These are phyloP conservation scores for Sebastes vulpes DNA, from an alignment of 2,797 vertebrate genomes.

Conservation along the genomic window DNA sequence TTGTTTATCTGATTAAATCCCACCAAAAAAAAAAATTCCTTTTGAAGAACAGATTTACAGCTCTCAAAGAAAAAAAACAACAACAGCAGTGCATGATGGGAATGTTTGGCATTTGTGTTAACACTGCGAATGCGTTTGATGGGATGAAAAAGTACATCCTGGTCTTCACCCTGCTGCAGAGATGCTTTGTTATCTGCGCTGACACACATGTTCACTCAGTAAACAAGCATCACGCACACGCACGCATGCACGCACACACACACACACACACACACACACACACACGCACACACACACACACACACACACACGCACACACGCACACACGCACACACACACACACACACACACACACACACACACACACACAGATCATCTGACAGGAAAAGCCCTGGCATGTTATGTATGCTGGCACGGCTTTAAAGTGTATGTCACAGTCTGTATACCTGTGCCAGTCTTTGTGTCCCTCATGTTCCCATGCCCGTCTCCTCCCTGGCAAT, in stretches of 20 bases:
- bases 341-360: slow-evolving; percentile 1
- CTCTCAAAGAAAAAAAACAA: background rate
- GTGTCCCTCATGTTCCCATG: slow-evolving; percentile 36
- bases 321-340: background rate
- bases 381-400: slow-evolving; percentile 55
- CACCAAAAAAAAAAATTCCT: background rate
- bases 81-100: slow-evolving; percentile 34
- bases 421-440: slow-evolving; percentile 63
- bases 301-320: slow-evolving; percentile 5
- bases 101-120: slow-evolving; percentile 9
- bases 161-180: slow-evolving; percentile 49
- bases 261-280: slow-evolving; percentile 6
- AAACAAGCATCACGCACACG: slow-evolving; percentile 27
- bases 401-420: slow-evolving; percentile 56
- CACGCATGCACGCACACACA: slow-evolving; percentile 1
- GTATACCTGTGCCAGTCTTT: slow-evolving; percentile 70
- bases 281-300: background rate
- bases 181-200: slow-evolving; percentile 52
- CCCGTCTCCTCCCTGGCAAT: slow-evolving; percentile 58
- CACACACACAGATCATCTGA: slow-evolving; percentile 38
- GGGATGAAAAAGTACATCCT: slow-evolving; percentile 46
- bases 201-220: slow-evolving; percentile 41
- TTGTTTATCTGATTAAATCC: background rate
- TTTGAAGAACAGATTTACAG: slow-evolving; percentile 10
- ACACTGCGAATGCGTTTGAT: slow-evolving; percentile 16